Base-by-base conservation (phyloP, 2,113 vertebrate genomes). In the Salminus brasiliensis region DNA sequence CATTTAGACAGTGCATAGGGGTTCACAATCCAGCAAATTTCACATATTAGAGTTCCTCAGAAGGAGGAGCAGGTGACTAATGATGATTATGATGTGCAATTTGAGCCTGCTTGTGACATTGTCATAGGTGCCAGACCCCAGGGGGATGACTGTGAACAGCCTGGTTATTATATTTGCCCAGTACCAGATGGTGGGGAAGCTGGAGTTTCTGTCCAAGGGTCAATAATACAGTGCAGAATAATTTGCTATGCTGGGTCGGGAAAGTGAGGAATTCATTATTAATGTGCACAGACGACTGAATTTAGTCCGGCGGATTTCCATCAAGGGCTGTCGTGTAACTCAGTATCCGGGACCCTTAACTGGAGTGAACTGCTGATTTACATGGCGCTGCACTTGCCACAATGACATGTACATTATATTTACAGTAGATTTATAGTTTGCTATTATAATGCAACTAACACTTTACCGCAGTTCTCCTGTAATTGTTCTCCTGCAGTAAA, bases 11-110 rank as follows among this genome's bases (percentile, higher is more conserved):
- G 60, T 76, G 62, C 70, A 70, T 77, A 53, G 23, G 81, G 80
- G 86, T 84, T 80, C 41, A 41, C 39, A 82, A 25, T 69, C 59
- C 59, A 41, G 60, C 79, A 81, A 63, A 23, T n/a, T 60, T 10
- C n/a, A 74, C 59, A 80, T 74, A 83, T 85, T 76, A 1, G 18
- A 63, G 23, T 68, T 30, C 27, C 49, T 68, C 39, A 27, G 39
- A 79, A 71, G 52, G 30, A 76, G 77, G 18, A 72, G 75, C 41
- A 76, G 67, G 65, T 76, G 62, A 82, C 81, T 77, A 72, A 65
- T 76, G 81, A 82, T 84, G 83, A 88, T 86, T 83, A 85, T 78
- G 87, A 86, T 84, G 86, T 87, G 87, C 84, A 87, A 89, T 85
- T 85, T 87, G 84, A 78, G 85, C 82, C 83, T 72, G 71, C 83